phyloP scores from a whole-genome alignment of 1,140 invertebrate genomes.

The Macrobrachium nipponense region DNA sequence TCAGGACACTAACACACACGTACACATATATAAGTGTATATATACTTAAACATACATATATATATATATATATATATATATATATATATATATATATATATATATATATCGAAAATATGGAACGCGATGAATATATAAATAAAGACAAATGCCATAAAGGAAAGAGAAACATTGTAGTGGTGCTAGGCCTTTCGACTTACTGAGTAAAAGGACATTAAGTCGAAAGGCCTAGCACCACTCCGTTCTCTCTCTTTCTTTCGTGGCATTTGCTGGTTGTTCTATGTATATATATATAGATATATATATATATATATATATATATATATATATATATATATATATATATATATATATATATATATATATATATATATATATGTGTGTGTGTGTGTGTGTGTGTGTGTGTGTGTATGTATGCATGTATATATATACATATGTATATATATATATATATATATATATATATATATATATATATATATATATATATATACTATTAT shows the following conservation, averaged over 20 bases:
- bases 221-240: no score
- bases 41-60: slow-evolving; percentile 1
- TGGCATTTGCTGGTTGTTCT: no score
- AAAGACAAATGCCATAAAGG: no score
- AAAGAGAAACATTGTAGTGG: no score
- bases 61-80: background rate
- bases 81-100: background rate
- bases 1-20: background rate
- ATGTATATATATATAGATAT: background rate
- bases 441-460: background rate
- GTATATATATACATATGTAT: background rate
- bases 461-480: slow-evolving; percentile 9
- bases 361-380: slow-evolving; percentile 4
- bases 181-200: no score
- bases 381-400: background rate
- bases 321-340: slow-evolving; percentile 16
- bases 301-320: background rate
- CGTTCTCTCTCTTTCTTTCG: no score
- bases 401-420: background rate
- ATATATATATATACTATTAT: slow-evolving; percentile 20
- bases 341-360: slow-evolving; percentile 8
- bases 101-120: no score
- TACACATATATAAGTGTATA: background rate
- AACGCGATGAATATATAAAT: no score
- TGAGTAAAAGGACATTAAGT: no score